A percentile compares a stretch with the other conserved stretches of the same genome.
Evolutionary conservation across 2,797 vertebrate species (phyloP).

Genomic region (Myotis vivesi): DNA sequence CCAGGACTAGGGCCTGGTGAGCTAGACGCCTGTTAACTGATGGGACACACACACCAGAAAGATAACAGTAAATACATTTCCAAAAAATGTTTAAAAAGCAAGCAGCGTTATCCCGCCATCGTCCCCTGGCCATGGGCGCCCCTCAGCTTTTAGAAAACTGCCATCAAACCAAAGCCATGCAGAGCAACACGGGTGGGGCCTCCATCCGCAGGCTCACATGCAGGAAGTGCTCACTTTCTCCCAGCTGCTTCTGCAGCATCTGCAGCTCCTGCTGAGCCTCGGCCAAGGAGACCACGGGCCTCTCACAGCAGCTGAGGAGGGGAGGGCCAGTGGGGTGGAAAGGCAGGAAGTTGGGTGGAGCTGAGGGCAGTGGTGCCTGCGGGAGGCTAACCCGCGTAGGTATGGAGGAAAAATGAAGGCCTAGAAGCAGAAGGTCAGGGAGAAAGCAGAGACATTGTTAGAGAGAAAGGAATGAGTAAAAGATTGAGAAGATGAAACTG

Average conservation of each 20-base stretch:
- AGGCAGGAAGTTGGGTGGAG: constrained; percentile 78
- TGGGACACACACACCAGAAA: not conserved
- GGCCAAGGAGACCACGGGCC: constrained; percentile 88
- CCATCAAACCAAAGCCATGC: constrained; percentile 56
- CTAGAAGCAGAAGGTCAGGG: constrained; percentile 83
- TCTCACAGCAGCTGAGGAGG: constrained; percentile 81
- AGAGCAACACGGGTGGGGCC: not conserved
- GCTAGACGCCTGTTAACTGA: not conserved
- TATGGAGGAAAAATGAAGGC: constrained; percentile 84
- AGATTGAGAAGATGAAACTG: not conserved
- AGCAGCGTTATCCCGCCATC: not conserved
- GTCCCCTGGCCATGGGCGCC: accelerated
- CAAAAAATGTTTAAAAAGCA: not conserved
- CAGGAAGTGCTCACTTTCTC: constrained; percentile 86
- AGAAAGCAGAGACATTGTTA: constrained; percentile 44
- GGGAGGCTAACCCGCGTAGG: constrained; percentile 80
- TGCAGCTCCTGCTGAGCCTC: constrained; percentile 94
- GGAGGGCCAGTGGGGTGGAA: constrained; percentile 65
- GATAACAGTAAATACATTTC: not conserved
- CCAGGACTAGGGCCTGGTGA: not conserved
- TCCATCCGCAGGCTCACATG: constrained; percentile 8
- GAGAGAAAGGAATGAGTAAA: not conserved
- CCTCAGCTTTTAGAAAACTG: not conserved
- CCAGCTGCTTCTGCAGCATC: constrained; percentile 92
- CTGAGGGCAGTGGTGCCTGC: constrained; percentile 77